Evolutionary conservation across 2,113 vertebrate species (phyloP).

Genomic region (Chaetops frenatus): DNA sequence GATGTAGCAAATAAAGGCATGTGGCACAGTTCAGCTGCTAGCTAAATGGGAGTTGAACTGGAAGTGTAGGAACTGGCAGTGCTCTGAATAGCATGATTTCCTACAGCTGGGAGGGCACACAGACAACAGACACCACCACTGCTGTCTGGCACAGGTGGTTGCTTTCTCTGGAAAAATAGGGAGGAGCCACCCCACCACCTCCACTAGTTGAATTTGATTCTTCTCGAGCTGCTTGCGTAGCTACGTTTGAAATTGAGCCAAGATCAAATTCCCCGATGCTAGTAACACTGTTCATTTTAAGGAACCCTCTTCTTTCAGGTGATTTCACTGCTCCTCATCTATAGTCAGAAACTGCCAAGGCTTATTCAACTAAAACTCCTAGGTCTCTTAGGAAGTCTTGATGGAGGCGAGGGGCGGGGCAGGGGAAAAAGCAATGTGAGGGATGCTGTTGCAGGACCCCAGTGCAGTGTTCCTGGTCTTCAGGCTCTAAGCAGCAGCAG

Average conservation of each 20-base stretch:
- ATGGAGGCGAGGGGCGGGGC: too few species aligned
- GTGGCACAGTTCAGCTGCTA: background rate
- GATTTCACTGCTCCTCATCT: background rate
- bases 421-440: rapidly evolving
- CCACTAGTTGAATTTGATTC: background rate
- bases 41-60: background rate
- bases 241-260: background rate
- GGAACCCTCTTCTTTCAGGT: background rate
- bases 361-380: background rate
- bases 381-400: background rate
- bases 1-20: background rate
- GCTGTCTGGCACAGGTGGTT: background rate
- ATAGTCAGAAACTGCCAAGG: background rate
- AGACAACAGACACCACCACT: background rate
- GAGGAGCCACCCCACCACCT: background rate
- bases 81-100: background rate
- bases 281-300: slow-evolving; percentile 7
- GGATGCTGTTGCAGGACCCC: background rate
- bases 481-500: background rate
- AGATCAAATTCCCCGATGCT: slow-evolving; percentile 10
- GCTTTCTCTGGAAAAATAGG: background rate
- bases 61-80: background rate
- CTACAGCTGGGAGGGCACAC: background rate
- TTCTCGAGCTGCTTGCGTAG: background rate
- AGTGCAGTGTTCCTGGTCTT: background rate